phyloP scores from a whole-genome alignment of 2,888 invertebrate species.

The Polymixis flavicincta region DNA sequence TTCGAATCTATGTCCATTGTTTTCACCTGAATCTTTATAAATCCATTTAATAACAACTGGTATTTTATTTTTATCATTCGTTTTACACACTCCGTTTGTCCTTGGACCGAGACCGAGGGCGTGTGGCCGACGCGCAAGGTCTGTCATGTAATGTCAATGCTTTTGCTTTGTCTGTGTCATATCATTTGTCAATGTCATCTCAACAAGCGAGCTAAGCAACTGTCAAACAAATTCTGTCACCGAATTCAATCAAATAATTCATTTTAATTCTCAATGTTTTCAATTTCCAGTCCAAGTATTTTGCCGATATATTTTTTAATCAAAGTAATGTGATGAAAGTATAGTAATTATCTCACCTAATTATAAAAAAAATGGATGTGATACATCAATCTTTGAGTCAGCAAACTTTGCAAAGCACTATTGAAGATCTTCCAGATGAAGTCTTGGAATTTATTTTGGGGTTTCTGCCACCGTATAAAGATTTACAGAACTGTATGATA shows the following conservation, averaged over 20 bases:
- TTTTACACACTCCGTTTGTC: no score
- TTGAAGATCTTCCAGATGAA: slow-evolving; percentile 97
- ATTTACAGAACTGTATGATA: slow-evolving; percentile 95
- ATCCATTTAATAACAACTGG: no score
- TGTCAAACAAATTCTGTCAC: slow-evolving; percentile 60
- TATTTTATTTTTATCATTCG: no score
- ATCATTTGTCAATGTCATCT: slow-evolving; percentile 3
- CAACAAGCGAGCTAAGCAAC: slow-evolving; percentile 3
- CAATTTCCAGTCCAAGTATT: slow-evolving; percentile 47
- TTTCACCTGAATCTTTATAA: no score
- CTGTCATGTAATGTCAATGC: background rate
- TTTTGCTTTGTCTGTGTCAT: background rate
- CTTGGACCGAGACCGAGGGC: no score
- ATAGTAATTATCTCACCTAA: slow-evolving; percentile 26
- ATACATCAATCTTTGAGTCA: slow-evolving; percentile 78
- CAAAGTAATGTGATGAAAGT: slow-evolving; percentile 62
- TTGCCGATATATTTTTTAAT: slow-evolving; percentile 48
- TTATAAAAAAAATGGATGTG: slow-evolving; percentile 79
- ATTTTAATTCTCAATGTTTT: slow-evolving; percentile 65
- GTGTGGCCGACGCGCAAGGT: no score
- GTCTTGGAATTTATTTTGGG: slow-evolving; percentile 97
- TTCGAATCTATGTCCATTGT: no score
- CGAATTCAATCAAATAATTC: slow-evolving; percentile 59
- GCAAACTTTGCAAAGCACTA: slow-evolving; percentile 79
- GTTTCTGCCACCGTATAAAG: slow-evolving; percentile 97